These are phyloP conservation scores for Tachysurus fulvidraco DNA, from an alignment of 2,113 vertebrate genomes.

Conservation along the genomic window DNA sequence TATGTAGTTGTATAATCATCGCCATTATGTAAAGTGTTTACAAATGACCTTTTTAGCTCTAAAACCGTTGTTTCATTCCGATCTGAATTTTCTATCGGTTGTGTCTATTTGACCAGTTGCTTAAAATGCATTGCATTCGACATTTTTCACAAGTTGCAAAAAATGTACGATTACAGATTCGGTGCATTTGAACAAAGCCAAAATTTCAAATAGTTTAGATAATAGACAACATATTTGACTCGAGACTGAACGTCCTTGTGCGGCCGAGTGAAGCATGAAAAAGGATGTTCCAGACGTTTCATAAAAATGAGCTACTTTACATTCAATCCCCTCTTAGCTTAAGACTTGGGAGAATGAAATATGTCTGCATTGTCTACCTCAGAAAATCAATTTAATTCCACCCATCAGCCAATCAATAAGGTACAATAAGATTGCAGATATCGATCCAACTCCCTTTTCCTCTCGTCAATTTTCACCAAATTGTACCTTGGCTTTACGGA, in stretches of 20 bases:
- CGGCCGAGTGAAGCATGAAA: conserved; percentile 10
- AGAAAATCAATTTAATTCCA: conserved; percentile 76
- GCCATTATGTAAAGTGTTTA: not conserved
- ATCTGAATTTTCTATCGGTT: not conserved
- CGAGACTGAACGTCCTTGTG: conserved; percentile 11
- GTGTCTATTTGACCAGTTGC: too few relatives aligned
- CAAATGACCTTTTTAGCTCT: not conserved
- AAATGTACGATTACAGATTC: not conserved
- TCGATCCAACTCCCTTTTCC: conserved; percentile 60
- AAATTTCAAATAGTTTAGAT: not conserved
- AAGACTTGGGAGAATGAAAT: conserved; percentile 71
- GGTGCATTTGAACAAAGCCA: not conserved
- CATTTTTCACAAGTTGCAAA: not conserved
- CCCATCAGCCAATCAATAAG: conserved; percentile 73
- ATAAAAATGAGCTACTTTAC: conserved; percentile 67
- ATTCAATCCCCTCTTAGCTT: conserved; percentile 47
- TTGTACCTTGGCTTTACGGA: conserved; percentile 52
- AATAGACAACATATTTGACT: conserved; percentile 9
- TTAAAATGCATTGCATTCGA: not conserved
- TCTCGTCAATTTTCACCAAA: conserved; percentile 63
- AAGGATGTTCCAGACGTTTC: conserved; percentile 29
- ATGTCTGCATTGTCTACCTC: conserved; percentile 81
- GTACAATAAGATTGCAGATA: conserved; percentile 74
- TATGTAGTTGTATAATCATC: not conserved
- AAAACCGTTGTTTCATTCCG: not conserved